These are phyloP conservation scores for Drosophila saltans DNA, from an alignment of 1,140 invertebrate species.

Conservation along the genomic window DNA sequence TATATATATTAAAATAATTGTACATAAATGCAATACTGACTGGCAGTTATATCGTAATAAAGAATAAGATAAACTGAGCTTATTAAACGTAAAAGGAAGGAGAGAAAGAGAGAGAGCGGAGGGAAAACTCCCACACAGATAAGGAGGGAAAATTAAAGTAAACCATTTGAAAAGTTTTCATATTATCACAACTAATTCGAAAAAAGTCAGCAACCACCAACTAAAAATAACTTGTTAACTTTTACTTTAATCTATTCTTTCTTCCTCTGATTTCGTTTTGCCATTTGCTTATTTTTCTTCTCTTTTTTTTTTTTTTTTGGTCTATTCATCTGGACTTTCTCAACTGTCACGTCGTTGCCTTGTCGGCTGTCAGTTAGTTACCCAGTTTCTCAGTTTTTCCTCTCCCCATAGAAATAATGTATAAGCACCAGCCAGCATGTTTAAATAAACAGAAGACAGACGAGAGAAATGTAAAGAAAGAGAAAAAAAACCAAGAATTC, in stretches of 20 bases:
- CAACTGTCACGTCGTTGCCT: slow-evolving; percentile 39
- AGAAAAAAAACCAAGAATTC: not conserved
- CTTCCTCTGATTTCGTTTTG: slow-evolving; percentile 9
- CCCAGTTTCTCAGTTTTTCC: slow-evolving; percentile 31
- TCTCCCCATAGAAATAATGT: slow-evolving; percentile 49
- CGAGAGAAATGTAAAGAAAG: slow-evolving; percentile 21
- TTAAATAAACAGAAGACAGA: slow-evolving; percentile 51
- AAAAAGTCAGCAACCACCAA: not conserved
- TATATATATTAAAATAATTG: slow-evolving; percentile 53
- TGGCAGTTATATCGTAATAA: slow-evolving; percentile 46
- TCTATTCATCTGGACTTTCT: slow-evolving; percentile 39
- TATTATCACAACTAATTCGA: slow-evolving; percentile 21
- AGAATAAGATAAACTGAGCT: slow-evolving; percentile 33
- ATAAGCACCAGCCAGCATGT: slow-evolving; percentile 51
- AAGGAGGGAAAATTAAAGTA: slow-evolving; percentile 45
- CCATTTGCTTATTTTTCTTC: slow-evolving; percentile 2
- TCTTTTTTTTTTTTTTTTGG: slow-evolving; percentile 6
- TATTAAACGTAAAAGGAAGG: not conserved
- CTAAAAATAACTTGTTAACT: slow-evolving; percentile 5
- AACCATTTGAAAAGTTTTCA: slow-evolving; percentile 26
- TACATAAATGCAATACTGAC: slow-evolving; percentile 53
- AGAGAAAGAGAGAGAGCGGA: not conserved
- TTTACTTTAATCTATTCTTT: slow-evolving; percentile 6
- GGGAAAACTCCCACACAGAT: not conserved
- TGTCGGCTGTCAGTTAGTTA: slow-evolving; percentile 50